Conservation (phyloP, 2,888 invertebrate species). For the Dasypogon diadema region DNA sequence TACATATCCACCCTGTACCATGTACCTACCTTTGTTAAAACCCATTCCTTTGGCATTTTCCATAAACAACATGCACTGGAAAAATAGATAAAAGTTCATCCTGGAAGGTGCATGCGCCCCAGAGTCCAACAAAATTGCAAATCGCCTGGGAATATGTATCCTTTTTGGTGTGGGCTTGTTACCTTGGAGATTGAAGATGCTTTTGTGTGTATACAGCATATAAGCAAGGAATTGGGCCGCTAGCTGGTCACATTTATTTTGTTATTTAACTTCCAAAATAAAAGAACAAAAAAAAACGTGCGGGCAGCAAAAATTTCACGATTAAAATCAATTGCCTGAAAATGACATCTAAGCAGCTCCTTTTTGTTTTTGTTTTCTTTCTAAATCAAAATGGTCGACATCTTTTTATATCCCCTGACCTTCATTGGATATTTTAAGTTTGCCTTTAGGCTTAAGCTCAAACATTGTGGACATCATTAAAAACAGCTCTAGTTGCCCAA, state of each 20-base stretch:
- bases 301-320: background rate
- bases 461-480: no score
- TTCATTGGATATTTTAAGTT: no score
- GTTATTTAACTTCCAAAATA: background rate
- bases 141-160: constrained; percentile 26
- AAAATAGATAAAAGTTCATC: constrained; percentile 24
- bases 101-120: constrained; percentile 3
- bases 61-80: constrained; percentile 11
- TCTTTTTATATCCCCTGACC: no score
- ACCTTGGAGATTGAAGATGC: constrained; percentile 23
- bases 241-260: constrained; percentile 16
- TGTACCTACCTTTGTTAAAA: no score
- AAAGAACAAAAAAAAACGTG: background rate
- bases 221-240: constrained; percentile 12
- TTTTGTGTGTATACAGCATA: background rate
- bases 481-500: no score
- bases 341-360: no score
- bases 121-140: background rate
- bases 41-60: no score
- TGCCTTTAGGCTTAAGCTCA: no score
- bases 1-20: constrained; percentile 13
- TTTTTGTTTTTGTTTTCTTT: no score
- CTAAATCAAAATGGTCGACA: no score
- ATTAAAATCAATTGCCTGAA: no score
- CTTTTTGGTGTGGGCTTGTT: constrained; percentile 16